These are phyloP conservation scores for Crocuta crocuta DNA, from an alignment of 2,113 vertebrate species.

Conservation along the genomic window DNA sequence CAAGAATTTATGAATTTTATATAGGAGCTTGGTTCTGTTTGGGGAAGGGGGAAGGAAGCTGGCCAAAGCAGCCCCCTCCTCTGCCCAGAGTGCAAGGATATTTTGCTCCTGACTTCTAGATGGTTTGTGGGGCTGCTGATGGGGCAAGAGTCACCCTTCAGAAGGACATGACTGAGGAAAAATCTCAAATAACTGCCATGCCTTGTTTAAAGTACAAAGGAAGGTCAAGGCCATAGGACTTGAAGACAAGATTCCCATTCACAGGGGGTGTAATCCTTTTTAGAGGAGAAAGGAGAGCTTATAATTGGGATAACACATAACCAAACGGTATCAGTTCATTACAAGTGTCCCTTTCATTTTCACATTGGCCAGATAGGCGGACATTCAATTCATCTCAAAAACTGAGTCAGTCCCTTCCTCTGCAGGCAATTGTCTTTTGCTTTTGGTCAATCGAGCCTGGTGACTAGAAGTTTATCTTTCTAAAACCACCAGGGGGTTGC, in stretches of 20 bases:
- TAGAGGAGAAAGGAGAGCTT: background rate
- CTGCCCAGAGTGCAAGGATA: background rate
- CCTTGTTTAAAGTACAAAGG: background rate
- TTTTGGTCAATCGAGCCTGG: background rate
- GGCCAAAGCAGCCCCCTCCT: conserved; percentile 40
- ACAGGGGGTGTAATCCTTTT: conserved; percentile 18
- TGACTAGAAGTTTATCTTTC: conserved; percentile 24
- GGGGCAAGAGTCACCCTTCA: background rate
- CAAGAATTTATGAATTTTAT: conserved; percentile 84
- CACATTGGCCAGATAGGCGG: background rate
- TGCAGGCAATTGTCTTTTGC: conserved; percentile 37
- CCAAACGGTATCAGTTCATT: background rate
- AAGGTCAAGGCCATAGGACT: background rate
- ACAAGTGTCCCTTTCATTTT: conserved; percentile 39
- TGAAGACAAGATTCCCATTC: conserved; percentile 5
- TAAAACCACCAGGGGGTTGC: background rate
- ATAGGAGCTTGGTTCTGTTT: conserved; percentile 79
- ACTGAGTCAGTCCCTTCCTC: background rate
- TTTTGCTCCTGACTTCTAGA: background rate
- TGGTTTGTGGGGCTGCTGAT: background rate
- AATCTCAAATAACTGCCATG: background rate
- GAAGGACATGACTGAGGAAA: background rate
- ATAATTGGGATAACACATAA: background rate
- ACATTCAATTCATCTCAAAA: background rate
- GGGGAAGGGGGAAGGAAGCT: conserved; percentile 65